Base-by-base conservation (phyloP, 1,140 invertebrate genomes). In the Leptinotarsa lineolata region DNA sequence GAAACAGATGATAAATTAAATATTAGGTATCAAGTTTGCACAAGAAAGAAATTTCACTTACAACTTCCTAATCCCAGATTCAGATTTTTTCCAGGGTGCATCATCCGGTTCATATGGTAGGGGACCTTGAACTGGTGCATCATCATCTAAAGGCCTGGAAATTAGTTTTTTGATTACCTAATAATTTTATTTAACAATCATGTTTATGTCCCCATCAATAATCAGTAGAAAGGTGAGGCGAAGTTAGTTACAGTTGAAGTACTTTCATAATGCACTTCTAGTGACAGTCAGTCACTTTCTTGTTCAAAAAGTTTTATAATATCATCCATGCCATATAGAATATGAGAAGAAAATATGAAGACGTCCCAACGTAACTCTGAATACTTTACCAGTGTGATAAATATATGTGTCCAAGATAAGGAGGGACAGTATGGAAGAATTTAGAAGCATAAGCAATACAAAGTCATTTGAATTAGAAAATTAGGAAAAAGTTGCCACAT, bases 61-160 rank as follows among this genome's bases (percentile, higher is more conserved):
- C 95, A 97, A 96, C 91, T 95, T 96, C 79, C 95, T 89, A 80
- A 97, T 97, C 45, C 95, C 94, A 72, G 94, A 95, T 84, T 93
- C 92, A 15, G 89, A 89, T 80, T 91, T 91, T 83, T 94, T 95
- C 93, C 93, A 96, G 0, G 94, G 91, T 75, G 97, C 97, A 86
- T 99, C 97, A 79, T 97, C 94, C 16, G 97, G 97, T 85, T 99
- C 97, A 72, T 91, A 93, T 68, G 97, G 97, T 77, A 99, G 89
- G 24, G 97, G 97, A 16, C 97, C 97, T 86, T 98, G 95, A 2
- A 99, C 97, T 22, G 95, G 93, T 44, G 92, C 90, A 81, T 96
- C 95, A 58, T 93, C 92, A 67, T 91, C 91, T 45, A 90, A 87
- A 18, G 85, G 83, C 60, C 86, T 88, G 74, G 44, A 83, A 84